Evolutionary conservation across 2,797 vertebrate species (phyloP), one percentile per base, ranked within the genome.

Genomic region (Odontamblyopus lacepedii): DNA sequence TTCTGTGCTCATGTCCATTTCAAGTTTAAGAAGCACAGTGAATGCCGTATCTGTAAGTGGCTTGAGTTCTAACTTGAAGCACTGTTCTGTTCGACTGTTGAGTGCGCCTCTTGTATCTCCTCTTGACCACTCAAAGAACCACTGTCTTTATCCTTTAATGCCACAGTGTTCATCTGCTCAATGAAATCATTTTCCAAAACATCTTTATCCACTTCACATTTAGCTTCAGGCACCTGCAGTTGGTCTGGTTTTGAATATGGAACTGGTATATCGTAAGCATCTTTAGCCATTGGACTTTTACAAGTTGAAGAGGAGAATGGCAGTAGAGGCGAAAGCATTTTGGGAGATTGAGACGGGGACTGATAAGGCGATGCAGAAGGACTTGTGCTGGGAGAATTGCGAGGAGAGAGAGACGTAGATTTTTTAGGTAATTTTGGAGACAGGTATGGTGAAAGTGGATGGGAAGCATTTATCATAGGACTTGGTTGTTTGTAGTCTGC

Each of bases 71-170:
- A 38, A 69, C 67, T 82, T 60, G 66, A 59, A 41, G 16, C 26
- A 2, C 57, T 26, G 26, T 69, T 71, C 18, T 79, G 79, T 48
- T 70, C 59, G 41, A 90, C 73, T 0, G 78, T 63, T 12, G 74
- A 85, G 12, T 73, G 76, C 63, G 85, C 84, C 68, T 92, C 87
- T 51, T 79, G 88, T 7, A 83, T 79, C 71, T 91, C 93, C 69
- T 94, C 92, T 0, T 90, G 90, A 76, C 94, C 93, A 80, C 92
- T 93, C 50, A 92, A 86, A 29, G 94, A 96, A 74, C 89, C 92
- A 83, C 91, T 94, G 71, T 93, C 93, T 26, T 88, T 81, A 68
- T 95, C 93, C 23, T 90, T 91, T 16, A 95, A 82, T 57, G 91
- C 90, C 7, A 88, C 84, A 12, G 91, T 79, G 12, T 73, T 85